phyloP scores from a whole-genome alignment of 2,797 vertebrate species.

The Sciurus vulgaris region DNA sequence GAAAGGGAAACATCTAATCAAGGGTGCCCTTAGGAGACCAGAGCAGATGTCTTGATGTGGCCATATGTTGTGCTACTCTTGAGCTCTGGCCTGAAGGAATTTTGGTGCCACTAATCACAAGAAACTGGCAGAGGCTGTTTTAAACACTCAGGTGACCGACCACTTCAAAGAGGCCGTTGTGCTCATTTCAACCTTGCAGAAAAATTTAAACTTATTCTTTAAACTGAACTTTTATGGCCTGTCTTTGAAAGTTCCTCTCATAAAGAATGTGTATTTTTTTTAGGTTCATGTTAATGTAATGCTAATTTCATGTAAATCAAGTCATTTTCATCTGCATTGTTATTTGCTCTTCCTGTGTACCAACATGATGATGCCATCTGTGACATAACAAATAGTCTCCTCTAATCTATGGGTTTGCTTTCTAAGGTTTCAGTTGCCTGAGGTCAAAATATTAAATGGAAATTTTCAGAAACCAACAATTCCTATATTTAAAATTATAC shows the following conservation, averaged over 20 bases:
- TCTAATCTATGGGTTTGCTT: not conserved
- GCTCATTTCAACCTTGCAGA: not conserved
- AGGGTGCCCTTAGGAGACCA: not conserved
- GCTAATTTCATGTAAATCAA: conserved; percentile 29
- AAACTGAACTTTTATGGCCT: not conserved
- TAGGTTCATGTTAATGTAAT: conserved; percentile 10
- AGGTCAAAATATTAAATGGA: not conserved
- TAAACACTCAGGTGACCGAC: not conserved
- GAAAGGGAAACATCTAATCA: conserved; percentile 43
- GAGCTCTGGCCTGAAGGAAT: not conserved
- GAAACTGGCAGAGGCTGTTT: not conserved
- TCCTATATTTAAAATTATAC: too few species aligned
- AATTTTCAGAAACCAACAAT: too few species aligned
- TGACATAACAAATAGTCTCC: not conserved
- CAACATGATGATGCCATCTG: not conserved
- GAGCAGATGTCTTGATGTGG: not conserved
- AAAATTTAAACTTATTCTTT: not conserved
- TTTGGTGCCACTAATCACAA: not conserved
- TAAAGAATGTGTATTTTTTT: conserved; percentile 12
- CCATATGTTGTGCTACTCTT: not conserved
- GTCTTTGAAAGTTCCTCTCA: not conserved
- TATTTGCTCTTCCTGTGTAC: conserved; percentile 5
- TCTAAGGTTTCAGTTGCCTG: not conserved
- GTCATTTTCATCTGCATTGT: not conserved
- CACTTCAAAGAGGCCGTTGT: not conserved